These are phyloP conservation scores for Stictocephala bisonia DNA, from an alignment of 2,888 invertebrate genomes.

Conservation along the genomic window DNA sequence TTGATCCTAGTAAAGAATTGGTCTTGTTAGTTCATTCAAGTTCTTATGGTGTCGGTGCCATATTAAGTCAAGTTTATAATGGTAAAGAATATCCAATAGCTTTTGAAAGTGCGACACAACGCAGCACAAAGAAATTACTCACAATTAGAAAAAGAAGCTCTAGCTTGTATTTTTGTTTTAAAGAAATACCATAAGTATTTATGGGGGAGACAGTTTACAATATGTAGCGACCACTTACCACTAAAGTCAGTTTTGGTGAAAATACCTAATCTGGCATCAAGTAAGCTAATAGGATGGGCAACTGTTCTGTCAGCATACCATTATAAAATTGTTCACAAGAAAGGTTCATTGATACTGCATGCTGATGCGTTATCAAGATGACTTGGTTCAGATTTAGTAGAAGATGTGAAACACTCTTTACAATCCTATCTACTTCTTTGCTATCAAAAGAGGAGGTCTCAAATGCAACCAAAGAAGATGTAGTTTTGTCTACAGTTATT, in stretches of 20 bases:
- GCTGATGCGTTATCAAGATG: no score
- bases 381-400: no score
- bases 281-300: slow-evolving; percentile 3
- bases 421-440: slow-evolving; percentile 7
- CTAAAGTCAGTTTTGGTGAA: no score
- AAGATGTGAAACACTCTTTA: slow-evolving; percentile 3
- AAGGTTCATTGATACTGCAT: slow-evolving; percentile 4
- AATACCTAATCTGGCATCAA: slow-evolving; percentile 3
- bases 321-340: no score
- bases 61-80: no score
- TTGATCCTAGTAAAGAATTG: slow-evolving; percentile 24
- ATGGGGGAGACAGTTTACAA: slow-evolving; percentile 15
- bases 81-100: slow-evolving; percentile 28
- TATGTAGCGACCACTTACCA: slow-evolving; percentile 2
- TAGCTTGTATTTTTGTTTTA: slow-evolving; percentile 21
- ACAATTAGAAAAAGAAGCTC: slow-evolving; percentile 26
- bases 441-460: not conserved
- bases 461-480: not conserved
- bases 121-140: slow-evolving; percentile 28
- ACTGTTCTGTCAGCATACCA: no score
- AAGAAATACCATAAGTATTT: slow-evolving; percentile 29
- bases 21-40: slow-evolving; percentile 25
- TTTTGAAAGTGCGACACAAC: slow-evolving; percentile 7
- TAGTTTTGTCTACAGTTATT: slow-evolving; percentile 14
- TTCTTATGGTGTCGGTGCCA: slow-evolving; percentile 21